Evolutionary conservation across 2,888 invertebrate species (phyloP), one percentile per base, ranked within the genome.

Genomic region (Hanleya hanleyi): DNA sequence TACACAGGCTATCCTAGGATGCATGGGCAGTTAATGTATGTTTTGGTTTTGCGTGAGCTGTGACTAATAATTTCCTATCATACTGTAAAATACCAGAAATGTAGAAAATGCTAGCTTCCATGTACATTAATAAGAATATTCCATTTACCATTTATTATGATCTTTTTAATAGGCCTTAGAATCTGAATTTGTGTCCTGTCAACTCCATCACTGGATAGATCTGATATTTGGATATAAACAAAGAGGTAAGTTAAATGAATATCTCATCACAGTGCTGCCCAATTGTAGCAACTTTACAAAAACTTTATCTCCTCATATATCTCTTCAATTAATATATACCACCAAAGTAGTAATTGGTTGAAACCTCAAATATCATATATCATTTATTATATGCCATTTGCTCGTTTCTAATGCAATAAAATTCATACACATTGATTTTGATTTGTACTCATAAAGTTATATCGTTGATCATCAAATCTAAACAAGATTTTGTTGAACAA

Each of bases 191-290:
- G 99, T 99, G 26, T 98, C 98, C 76, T 99, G 99, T 90, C 99
- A 99, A 92, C 93, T 99, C 81, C 99, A 99, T 89, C 99, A 99
- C 91, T 99, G 99, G 99, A 99, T 99, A 85, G 99, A 99, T 91
- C 93, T 99, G 80, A 97, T 99, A 87, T 99, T 99, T 90, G 99
- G 99, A 79, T 99, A 99, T 92, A 99, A 99, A 91, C 99, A 99
- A 90, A 94, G 97, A 93, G 99, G 96, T 94, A 91, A 87, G 57
- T 12, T n/a, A n/a, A n/a, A n/a, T n/a, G n/a, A n/a, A n/a, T n/a
- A n/a, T n/a, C n/a, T n/a, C n/a, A n/a, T n/a, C n/a, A n/a, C n/a
- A n/a, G n/a, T n/a, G n/a, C n/a, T n/a, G n/a, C n/a, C n/a, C n/a
- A n/a, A n/a, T n/a, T n/a, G n/a, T n/a, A n/a, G n/a, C n/a, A n/a